A percentile compares a stretch with the other conserved stretches of the same genome.
Conservation (phyloP, 2,888 invertebrate genomes). For the Elmis aenea region DNA sequence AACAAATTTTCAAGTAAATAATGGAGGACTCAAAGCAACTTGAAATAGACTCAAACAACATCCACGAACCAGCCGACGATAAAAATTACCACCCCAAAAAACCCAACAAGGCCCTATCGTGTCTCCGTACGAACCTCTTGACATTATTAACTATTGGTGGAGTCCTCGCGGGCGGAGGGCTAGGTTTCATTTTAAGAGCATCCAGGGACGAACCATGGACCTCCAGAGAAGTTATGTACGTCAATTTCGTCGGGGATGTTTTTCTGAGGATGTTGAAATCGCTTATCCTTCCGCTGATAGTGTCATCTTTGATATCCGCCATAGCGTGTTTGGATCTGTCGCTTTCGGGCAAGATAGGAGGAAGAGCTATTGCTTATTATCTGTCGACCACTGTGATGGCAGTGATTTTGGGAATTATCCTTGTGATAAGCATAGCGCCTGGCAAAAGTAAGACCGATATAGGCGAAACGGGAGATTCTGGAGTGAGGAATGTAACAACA, state of each 20-base stretch:
- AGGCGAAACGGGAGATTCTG: constrained; percentile 18
- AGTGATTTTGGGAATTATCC: constrained; percentile 65
- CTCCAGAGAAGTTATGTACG: constrained; percentile 61
- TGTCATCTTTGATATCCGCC: constrained; percentile 63
- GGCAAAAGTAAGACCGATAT: constrained; percentile 41
- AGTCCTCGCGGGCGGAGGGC: constrained; percentile 48
- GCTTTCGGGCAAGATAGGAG: constrained; percentile 63
- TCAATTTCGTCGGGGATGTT: constrained; percentile 65
- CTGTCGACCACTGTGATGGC: constrained; percentile 63
- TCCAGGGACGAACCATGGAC: constrained; percentile 47
- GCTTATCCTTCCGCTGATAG: constrained; percentile 67
- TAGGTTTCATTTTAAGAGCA: constrained; percentile 48
- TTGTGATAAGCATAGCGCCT: constrained; percentile 63
- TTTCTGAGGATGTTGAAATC: constrained; percentile 70
- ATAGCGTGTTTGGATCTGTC: constrained; percentile 64
- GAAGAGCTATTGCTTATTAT: constrained; percentile 63
- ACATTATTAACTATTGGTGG: constrained; percentile 56
- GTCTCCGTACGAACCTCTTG: constrained; percentile 48
- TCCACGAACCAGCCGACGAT: constrained; percentile 2
- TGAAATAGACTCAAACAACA: background rate
- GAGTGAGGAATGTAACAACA: constrained; percentile 53
- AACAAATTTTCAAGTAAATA: too few relatives aligned
- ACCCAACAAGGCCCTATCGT: constrained; percentile 23
- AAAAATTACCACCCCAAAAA: background rate
- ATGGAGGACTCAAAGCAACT: too few relatives aligned